phyloP scores from a whole-genome alignment of 2,888 invertebrate species.

The Erannis defoliaria region DNA sequence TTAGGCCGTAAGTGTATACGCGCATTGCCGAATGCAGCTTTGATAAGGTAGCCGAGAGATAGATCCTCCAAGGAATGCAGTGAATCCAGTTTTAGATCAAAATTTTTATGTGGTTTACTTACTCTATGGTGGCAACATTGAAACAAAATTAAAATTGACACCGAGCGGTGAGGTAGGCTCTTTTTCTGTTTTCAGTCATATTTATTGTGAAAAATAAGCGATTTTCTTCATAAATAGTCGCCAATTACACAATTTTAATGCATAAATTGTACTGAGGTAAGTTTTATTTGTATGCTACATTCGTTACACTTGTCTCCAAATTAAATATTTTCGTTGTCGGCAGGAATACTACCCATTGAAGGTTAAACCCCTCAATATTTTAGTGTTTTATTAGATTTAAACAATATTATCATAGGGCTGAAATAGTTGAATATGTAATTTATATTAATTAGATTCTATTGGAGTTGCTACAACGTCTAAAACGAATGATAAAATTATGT shows the following conservation, averaged over 20 bases:
- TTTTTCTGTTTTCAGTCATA: conserved; percentile 85
- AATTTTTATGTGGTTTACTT: conserved; percentile 36
- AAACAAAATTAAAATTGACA: conserved; percentile 72
- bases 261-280: conserved; percentile 82
- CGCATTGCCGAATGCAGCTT: too few relatives aligned
- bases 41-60: too few relatives aligned
- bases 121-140: conserved; percentile 71
- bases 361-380: conserved; percentile 66
- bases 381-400: conserved; percentile 1
- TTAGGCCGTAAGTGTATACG: too few relatives aligned
- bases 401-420: not conserved
- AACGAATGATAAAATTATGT: not conserved
- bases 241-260: conserved; percentile 77
- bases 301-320: conserved; percentile 14
- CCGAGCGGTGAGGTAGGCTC: conserved; percentile 85
- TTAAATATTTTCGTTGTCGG: conserved; percentile 73
- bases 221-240: conserved; percentile 73
- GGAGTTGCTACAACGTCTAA: not conserved
- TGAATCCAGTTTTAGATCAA: not conserved
- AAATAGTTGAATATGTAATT: not conserved
- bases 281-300: conserved; percentile 46
- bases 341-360: conserved; percentile 69
- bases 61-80: too few relatives aligned
- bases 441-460: not conserved
- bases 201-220: conserved; percentile 80